Base-by-base conservation (phyloP, 2,113 vertebrate species). In the Chloropsis hardwickii region DNA sequence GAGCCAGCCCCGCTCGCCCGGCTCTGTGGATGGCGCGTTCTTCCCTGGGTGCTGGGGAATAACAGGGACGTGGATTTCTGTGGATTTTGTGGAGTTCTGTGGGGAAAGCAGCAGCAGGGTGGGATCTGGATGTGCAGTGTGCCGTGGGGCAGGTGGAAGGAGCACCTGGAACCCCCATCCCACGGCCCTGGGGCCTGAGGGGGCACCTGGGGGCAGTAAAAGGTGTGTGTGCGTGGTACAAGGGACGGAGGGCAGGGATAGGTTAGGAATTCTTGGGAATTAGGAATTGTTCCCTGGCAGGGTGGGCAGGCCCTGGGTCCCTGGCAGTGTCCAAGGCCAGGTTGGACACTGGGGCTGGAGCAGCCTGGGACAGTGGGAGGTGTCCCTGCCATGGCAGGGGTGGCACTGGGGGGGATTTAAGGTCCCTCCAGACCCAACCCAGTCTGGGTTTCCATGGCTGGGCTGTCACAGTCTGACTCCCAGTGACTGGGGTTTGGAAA, bases 351-450 rank as follows among this genome's bases (percentile, higher is more conserved):
- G 31, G 61, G 35, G 50, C 48, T 53, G 8, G 69, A 47, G n/a
- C 58, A 64, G 8, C 81, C 81, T 76, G 83, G 71, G 5, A 7
- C 58, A 54, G 29, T 25, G 42, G 57, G 0, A 79, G 66, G 48
- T 18, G 85, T 56, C 48, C 85, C 65, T 87, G 85, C 47, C 65
- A 21, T 24, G 45, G 33, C n/a, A 9, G 15, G 39, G 23, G 2
- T 24, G 56, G 54, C 5, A 5, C 20, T 14, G 21, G 71, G 0
- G 17, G 37, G 5, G 21, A 0, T 69, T 0, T 70, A 0, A 4
- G 9, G 37, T 15, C 37, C 15, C 2, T 61, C 1, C 51, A 47
- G 47, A 2, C 24, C 7, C 57, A 56, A 35, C 14, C 7, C 29
- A 40, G 1, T 10, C 3, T 35, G 35, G 24, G 0, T 42, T 71